Conservation (phyloP, 1,140 invertebrate genomes). For the Calliphora vicina region DNA sequence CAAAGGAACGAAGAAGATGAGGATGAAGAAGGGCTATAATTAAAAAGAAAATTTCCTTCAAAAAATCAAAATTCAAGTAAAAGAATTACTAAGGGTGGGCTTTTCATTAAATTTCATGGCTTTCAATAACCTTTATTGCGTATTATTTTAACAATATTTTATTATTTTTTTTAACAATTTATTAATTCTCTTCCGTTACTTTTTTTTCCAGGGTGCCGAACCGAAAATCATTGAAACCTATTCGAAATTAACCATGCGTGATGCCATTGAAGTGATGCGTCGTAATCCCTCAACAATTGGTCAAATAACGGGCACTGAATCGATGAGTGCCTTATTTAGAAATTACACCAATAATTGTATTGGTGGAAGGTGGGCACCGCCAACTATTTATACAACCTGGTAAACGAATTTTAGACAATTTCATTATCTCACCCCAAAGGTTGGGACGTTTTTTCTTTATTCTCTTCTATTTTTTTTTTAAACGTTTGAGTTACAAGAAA, state of each 20-base stretch:
- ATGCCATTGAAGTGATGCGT: slow-evolving; percentile 90
- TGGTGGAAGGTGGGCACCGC: slow-evolving; percentile 76
- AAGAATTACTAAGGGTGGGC: background rate
- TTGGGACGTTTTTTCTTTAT: too few relatives aligned
- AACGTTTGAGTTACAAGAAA: background rate
- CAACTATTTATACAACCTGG: slow-evolving; percentile 63
- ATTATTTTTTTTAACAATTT: background rate
- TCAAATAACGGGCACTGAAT: slow-evolving; percentile 84
- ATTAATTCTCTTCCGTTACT: background rate
- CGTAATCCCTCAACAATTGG: slow-evolving; percentile 84
- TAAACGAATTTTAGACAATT: slow-evolving; percentile 62
- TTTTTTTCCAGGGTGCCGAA: slow-evolving; percentile 73
- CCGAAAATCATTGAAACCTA: slow-evolving; percentile 95
- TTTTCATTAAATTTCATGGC: too few relatives aligned
- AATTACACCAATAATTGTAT: slow-evolving; percentile 84
- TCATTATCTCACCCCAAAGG: background rate
- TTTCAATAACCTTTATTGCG: background rate
- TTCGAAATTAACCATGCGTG: slow-evolving; percentile 90
- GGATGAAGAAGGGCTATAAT: background rate
- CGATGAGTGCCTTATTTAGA: slow-evolving; percentile 88
- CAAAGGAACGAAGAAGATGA: background rate
- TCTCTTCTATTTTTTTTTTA: too few relatives aligned
- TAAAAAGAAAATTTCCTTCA: background rate
- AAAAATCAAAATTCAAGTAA: background rate
- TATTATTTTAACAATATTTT: background rate